A percentile compares a stretch with the other conserved stretches of the same genome.
phyloP scores from a whole-genome alignment of 2,888 invertebrate genomes.

The Gisinianus flammeolus region DNA sequence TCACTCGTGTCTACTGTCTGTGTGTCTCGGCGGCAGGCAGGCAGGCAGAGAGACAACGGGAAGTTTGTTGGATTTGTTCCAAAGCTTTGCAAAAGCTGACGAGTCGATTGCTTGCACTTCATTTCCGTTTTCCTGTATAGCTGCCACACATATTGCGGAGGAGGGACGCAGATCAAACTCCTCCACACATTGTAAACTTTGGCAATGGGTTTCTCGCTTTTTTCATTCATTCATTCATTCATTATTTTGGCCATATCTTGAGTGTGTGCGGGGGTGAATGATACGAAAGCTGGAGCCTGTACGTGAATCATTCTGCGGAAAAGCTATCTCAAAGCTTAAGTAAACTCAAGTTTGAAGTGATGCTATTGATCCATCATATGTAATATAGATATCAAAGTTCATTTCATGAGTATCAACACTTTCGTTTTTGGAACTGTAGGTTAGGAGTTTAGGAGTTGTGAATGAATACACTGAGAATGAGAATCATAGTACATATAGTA shows the following conservation, averaged over 20 bases:
- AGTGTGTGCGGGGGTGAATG: neutral
- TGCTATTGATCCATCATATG: too few species aligned
- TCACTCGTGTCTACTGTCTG: neutral
- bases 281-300: too few species aligned
- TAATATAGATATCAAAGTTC: too few species aligned
- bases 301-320: too few species aligned
- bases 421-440: too few species aligned
- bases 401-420: too few species aligned
- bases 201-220: constrained; percentile 18
- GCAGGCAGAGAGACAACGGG: neutral
- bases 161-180: constrained; percentile 4
- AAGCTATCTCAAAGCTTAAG: too few species aligned
- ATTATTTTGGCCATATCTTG: constrained; percentile 6
- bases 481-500: too few species aligned
- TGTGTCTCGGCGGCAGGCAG: neutral
- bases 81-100: neutral
- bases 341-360: too few species aligned
- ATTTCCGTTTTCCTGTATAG: constrained; percentile 18
- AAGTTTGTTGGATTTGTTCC: neutral
- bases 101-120: neutral
- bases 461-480: too few species aligned
- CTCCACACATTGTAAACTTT: neutral
- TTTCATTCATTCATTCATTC: neutral
- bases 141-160: neutral
- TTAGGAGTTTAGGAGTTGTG: too few species aligned